phyloP scores from a whole-genome alignment of 2,113 vertebrate genomes.

The Salvelinus sp. region DNA sequence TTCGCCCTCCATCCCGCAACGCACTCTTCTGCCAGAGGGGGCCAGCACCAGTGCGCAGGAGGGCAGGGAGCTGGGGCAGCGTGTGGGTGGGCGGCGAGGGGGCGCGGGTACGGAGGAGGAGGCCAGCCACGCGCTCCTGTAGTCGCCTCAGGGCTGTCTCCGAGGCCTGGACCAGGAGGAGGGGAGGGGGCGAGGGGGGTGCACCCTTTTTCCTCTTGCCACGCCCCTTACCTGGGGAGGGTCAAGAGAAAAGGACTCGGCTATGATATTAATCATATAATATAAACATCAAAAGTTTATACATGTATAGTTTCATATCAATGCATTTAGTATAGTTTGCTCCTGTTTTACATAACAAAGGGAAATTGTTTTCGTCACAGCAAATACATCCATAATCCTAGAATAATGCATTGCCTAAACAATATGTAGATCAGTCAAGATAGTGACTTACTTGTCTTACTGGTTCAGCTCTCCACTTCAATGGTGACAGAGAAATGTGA shows the following conservation, averaged over 20 bases:
- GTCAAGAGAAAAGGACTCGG: neutral
- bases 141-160: slow-evolving; percentile 68
- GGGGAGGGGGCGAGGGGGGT: slow-evolving; percentile 62
- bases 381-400: too few relatives aligned
- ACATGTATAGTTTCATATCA: too few relatives aligned
- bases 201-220: slow-evolving; percentile 72
- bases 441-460: too few relatives aligned
- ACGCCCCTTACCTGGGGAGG: slow-evolving; percentile 71
- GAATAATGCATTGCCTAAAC: too few relatives aligned
- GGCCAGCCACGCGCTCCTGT: slow-evolving; percentile 79
- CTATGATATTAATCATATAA: too few relatives aligned
- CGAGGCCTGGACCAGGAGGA: slow-evolving; percentile 81
- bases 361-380: too few relatives aligned
- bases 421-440: too few relatives aligned
- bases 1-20: slow-evolving; percentile 55
- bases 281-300: too few relatives aligned
- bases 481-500: too few relatives aligned
- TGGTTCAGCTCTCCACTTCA: too few relatives aligned
- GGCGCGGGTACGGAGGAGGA: slow-evolving; percentile 72
- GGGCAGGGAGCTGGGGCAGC: slow-evolving; percentile 74
- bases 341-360: too few relatives aligned
- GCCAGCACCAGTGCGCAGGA: slow-evolving; percentile 47
- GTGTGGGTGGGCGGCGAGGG: slow-evolving; percentile 74
- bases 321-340: too few relatives aligned
- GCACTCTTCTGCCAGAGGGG: slow-evolving; percentile 85